phyloP scores from a whole-genome alignment of 53 echinoderm and acorn worm genomes.

The Crossaster papposus region DNA sequence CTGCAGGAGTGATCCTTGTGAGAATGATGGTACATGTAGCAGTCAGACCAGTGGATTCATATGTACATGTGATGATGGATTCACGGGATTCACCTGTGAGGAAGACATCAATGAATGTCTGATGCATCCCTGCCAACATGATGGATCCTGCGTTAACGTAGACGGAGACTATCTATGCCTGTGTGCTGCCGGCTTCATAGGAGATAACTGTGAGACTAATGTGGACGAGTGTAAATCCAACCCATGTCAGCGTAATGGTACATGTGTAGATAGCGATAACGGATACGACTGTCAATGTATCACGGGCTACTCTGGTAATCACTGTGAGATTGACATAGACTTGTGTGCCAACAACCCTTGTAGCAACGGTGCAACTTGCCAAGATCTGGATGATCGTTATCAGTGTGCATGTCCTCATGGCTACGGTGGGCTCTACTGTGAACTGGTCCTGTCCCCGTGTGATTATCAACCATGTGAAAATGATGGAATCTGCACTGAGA shows the following conservation, averaged over 20 bases:
- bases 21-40: conserved; percentile 56
- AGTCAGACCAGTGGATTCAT: conserved; percentile 53
- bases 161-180: conserved; percentile 53
- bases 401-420: conserved; percentile 70
- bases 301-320: conserved; percentile 47
- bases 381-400: conserved; percentile 66
- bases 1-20: conserved; percentile 58
- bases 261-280: conserved; percentile 43
- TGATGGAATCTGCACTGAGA: conserved; percentile 35
- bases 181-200: conserved; percentile 52
- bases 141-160: conserved; percentile 40
- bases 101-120: conserved; percentile 62
- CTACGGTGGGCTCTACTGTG: conserved; percentile 52
- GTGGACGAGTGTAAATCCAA: conserved; percentile 58
- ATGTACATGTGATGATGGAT: conserved; percentile 65
- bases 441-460: not conserved
- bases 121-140: conserved; percentile 55
- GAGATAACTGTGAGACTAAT: conserved; percentile 55
- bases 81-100: conserved; percentile 57
- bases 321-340: conserved; percentile 59
- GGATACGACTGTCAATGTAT: conserved; percentile 52
- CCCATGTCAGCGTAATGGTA: conserved; percentile 62
- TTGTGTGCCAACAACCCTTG: conserved; percentile 71
- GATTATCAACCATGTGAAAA: conserved; percentile 53
- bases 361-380: conserved; percentile 63